Evolutionary conservation across 30 jellyfish, hydroid and myxozoan genomes (phyloP), one percentile per base, ranked within the genome.

Genomic region (Cassiopea andromeda): DNA sequence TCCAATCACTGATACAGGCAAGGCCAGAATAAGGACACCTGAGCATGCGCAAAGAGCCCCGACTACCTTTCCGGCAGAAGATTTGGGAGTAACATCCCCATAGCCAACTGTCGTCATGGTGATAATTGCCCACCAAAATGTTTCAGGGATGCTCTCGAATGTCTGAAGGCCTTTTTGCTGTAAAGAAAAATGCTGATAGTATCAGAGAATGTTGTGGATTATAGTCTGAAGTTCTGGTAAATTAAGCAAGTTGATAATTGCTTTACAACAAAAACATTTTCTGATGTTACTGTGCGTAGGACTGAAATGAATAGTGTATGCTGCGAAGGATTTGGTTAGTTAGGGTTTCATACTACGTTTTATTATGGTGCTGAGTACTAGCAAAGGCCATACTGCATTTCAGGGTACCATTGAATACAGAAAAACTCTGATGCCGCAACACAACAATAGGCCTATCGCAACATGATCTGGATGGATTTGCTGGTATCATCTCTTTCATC

Each of bases 1-100:
- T 14, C 98, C 98, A 79, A 94, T 91, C 83, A 94, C 98, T 5
- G 98, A 94, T 16, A 94, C 97, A 15, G 98, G 98, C 90, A 94
- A 67, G 64, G 98, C 98, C 48, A 94, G 91, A 14, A 94, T 85
- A 12, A 94, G 93, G 4, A 90, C 93, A 17, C 98, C 98, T 17
- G 95, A 83, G 94, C 94, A 89, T 66, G 98, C 98, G 83, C 98
- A 94, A 44, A 94, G 73, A 27, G 98, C 97, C 38, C 97, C 97
- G 16, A 94, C 94, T 19, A 94, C 77, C 82, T 94, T 85, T 38
- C 98, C 98, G 16, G 96, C 89, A 10, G 92, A 38, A 16, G 98
- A 94, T 43, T 84, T 77, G 16, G 98, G 98, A 9, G 98, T 92
- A 77, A 92, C 93, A 70, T 92, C 98, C 60, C 98, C 98, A 87